These are phyloP conservation scores for Opisthocomus hoazin DNA, from an alignment of 2,113 vertebrate genomes.

Conservation along the genomic window DNA sequence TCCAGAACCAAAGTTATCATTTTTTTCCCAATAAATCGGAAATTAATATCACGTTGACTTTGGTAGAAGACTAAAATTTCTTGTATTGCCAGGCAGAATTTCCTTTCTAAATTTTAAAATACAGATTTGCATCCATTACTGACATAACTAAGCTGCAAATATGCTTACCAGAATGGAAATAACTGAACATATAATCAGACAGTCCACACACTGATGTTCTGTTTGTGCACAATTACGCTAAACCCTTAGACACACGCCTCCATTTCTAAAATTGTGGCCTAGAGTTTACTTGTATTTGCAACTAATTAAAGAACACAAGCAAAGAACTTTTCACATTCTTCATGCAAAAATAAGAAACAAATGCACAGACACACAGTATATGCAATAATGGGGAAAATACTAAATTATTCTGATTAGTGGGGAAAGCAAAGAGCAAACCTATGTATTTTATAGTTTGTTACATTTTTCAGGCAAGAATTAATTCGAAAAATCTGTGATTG, in stretches of 20 bases:
- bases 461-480: background rate
- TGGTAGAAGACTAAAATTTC: background rate
- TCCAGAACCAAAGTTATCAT: background rate
- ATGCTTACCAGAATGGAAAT: background rate
- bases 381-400: background rate
- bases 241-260: background rate
- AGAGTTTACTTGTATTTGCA: background rate
- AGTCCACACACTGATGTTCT: background rate
- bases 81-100: background rate
- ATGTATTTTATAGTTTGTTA: fast-evolving
- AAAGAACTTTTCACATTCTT: background rate
- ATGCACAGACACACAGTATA: background rate
- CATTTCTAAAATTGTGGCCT: background rate
- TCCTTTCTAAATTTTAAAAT: background rate
- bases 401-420: background rate
- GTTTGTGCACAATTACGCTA: background rate
- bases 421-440: background rate
- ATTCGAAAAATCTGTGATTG: background rate
- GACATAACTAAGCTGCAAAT: background rate
- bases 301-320: background rate
- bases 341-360: background rate
- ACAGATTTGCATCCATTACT: background rate
- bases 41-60: background rate
- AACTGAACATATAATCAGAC: background rate
- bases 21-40: background rate